Percentiles rank a stretch among this genome's conserved stretches.
Conservation (phyloP, 2,113 vertebrate genomes). For the Myiagra hebetior region DNA sequence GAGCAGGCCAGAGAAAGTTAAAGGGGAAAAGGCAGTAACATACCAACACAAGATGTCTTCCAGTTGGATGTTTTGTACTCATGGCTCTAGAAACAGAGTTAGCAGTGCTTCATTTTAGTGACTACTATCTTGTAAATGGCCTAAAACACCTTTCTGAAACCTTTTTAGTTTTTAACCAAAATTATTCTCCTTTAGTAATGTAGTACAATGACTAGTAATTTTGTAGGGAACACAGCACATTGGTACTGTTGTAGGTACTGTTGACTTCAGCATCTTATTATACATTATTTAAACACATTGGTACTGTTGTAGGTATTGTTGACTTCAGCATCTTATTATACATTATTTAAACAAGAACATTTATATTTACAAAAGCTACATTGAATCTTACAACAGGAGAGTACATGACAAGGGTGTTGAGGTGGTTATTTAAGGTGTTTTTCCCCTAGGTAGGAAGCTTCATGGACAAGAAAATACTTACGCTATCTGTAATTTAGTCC, state of each 20-base stretch:
- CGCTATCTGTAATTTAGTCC: neutral
- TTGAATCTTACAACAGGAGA: neutral
- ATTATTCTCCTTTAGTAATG: neutral
- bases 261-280: neutral
- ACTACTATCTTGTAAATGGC: neutral
- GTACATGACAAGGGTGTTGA: neutral
- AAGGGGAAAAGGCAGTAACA: neutral
- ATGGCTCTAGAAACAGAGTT: neutral
- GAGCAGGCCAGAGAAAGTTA: neutral
- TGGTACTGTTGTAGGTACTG: neutral
- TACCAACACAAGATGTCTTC: neutral
- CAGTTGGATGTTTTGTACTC: neutral
- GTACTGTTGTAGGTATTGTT: neutral
- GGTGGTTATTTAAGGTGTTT: conserved; percentile 6
- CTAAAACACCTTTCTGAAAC: neutral
- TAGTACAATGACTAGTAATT: neutral
- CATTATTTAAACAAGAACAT: neutral
- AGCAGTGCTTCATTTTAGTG: neutral
- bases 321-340: neutral
- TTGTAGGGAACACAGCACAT: neutral
- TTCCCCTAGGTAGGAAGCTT: neutral
- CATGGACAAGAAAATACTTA: neutral
- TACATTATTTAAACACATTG: neutral
- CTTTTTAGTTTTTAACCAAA: neutral
- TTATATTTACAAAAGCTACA: neutral